Base-by-base conservation (phyloP, 92 coral and sea anemone genomes). In the Umimayanthus kanabou region DNA sequence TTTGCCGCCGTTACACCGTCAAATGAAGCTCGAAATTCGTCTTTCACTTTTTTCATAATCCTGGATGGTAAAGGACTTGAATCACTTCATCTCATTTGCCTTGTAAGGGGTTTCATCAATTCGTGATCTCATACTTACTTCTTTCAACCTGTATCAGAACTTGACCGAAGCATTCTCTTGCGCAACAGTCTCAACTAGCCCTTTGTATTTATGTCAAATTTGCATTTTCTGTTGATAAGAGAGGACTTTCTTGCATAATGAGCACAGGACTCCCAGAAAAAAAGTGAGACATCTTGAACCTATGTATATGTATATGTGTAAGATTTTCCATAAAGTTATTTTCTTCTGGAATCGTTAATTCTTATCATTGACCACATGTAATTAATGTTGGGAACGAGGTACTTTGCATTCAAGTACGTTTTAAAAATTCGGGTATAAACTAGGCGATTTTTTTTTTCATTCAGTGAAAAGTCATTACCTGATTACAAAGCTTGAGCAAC, bases 1-100 rank as follows among this genome's bases (percentile, higher is more conserved):
- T 83, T 80, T 30, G 70, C 77, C 16, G 53, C 70, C 80, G 84
- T 50, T 6, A 75, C 18, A 9, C 88, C 57, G 42, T 50, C 11
- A 23, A 57, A 45, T 45, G 81, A 75, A 9, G 26, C 55, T 37
- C 76, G 75, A 39, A 75, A 77, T 13, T 70, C 76, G 29, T 70
- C 67, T 42, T 50, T 82, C 65, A 55, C 9, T 70, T 82, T 67
- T 83, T 30, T 69, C 39, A 30, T n/a, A 45, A 49, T 20, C 11
- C 9, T 45, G 30, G 76, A 43, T 70, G 77, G 76, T 23, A 83
- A 45, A 39, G 66, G 61, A 70, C 28, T 33, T 9, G 77, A 70
- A 7, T 71, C 23, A 6, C 42, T 37, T 45, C 66, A 29, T 70
- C 78, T 69, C 87, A 83, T 83, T 69, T 5, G 71, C 23, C 26